Conservation (phyloP, 2,113 vertebrate genomes). For the Micromys minutus region DNA sequence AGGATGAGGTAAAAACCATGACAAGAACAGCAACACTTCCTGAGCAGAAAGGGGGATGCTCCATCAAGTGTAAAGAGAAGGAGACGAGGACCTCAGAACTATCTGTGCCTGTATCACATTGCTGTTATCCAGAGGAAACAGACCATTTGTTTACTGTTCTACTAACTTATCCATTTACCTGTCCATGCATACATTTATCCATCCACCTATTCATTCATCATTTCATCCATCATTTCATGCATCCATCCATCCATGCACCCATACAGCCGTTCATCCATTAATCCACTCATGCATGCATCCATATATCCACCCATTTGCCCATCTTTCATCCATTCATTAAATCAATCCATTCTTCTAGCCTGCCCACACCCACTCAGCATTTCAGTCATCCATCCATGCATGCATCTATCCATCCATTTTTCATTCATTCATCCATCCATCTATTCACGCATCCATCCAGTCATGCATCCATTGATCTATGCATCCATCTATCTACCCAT, state of each 20-base stretch:
- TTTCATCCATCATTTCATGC: too few species aligned
- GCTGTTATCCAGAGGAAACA: background rate
- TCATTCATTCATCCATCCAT: background rate
- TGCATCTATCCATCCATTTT: background rate
- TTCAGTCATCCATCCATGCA: background rate
- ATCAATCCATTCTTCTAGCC: too few species aligned
- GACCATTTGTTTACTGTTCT: background rate
- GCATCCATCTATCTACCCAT: background rate
- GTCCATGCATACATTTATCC: background rate
- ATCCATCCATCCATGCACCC: too few species aligned
- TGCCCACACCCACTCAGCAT: too few species aligned
- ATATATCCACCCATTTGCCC: background rate
- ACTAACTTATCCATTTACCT: too few species aligned
- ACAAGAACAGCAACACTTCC: background rate
- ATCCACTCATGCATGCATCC: background rate
- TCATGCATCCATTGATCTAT: background rate
- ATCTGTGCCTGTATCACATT: background rate
- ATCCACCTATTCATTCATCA: background rate
- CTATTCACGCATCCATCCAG: background rate
- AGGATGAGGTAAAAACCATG: background rate
- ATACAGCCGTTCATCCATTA: background rate
- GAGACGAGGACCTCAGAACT: background rate
- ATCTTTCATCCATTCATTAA: background rate
- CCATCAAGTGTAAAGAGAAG: background rate
- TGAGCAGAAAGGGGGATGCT: background rate